Percentiles rank a stretch among this genome's conserved stretches.
Conservation (phyloP, 2,113 vertebrate genomes). For the Heliornis fulica region DNA sequence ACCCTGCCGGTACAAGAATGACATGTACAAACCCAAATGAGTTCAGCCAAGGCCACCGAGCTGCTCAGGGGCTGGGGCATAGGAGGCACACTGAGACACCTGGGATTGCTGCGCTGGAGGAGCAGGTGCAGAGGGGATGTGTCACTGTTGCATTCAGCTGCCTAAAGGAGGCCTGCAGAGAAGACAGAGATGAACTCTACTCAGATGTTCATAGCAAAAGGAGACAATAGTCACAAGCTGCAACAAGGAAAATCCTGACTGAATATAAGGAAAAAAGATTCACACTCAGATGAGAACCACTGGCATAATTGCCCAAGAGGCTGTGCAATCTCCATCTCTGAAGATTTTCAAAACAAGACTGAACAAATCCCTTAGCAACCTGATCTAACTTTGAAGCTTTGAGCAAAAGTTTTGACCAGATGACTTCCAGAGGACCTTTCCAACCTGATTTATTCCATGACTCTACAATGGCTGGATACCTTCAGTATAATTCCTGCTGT, state of each 20-base stretch:
- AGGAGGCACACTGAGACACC: background rate
- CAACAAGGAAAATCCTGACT: background rate
- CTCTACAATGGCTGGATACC: constrained; percentile 32
- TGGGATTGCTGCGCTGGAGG: background rate
- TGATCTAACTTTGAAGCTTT: background rate
- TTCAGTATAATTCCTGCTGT: background rate
- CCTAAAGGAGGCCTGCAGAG: background rate
- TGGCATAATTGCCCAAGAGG: background rate
- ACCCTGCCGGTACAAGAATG: background rate
- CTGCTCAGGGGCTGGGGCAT: background rate
- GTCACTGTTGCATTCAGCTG: background rate
- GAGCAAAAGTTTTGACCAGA: constrained; percentile 13
- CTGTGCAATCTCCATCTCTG: background rate
- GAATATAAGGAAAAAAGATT: background rate
- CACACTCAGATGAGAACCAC: background rate
- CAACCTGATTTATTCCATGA: constrained; percentile 24
- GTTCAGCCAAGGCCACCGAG: background rate
- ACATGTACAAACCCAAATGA: background rate
- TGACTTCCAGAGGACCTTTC: constrained; percentile 10
- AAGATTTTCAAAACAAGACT: constrained; percentile 6
- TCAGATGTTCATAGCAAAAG: background rate
- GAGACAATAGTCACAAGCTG: background rate
- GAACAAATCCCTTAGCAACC: background rate
- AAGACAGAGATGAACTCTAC: background rate
- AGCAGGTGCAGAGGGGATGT: background rate